phyloP scores from a whole-genome alignment of 2,888 invertebrate genomes.

The Salticus scenicus region DNA sequence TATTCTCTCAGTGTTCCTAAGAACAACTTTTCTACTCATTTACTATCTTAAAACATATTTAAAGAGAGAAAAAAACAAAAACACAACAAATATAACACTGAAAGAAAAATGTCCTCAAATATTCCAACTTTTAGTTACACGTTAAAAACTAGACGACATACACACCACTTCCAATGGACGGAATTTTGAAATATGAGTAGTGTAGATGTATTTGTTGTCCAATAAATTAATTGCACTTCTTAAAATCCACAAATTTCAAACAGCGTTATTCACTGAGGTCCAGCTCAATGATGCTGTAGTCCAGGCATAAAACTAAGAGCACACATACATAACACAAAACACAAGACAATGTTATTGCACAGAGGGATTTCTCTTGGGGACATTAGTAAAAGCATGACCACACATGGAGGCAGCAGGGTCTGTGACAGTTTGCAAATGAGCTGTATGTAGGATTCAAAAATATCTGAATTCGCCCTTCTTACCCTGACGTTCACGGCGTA shows the following conservation, averaged over 20 bases:
- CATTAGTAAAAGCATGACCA: constrained; percentile 35
- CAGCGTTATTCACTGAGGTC: constrained; percentile 18
- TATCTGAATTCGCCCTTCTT: constrained; percentile 96
- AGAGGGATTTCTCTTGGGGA: constrained; percentile 23
- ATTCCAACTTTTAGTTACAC: too few species aligned
- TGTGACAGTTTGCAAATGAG: neutral
- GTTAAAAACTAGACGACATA: too few species aligned
- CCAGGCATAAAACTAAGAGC: neutral
- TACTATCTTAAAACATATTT: too few species aligned
- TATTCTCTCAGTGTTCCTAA: too few species aligned
- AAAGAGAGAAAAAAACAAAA: too few species aligned
- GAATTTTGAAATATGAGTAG: too few species aligned
- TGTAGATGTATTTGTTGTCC: too few species aligned
- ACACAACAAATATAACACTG: too few species aligned
- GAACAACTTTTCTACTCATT: too few species aligned
- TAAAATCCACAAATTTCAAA: neutral
- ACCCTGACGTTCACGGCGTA: constrained; percentile 89
- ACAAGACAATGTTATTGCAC: constrained; percentile 43
- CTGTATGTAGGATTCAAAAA: constrained; percentile 79
- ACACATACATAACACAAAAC: neutral
- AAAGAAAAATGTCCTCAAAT: too few species aligned
- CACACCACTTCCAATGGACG: too few species aligned
- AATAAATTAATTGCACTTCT: neutral
- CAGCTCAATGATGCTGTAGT: constrained; percentile 35
- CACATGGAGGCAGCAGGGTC: neutral